Base-by-base conservation (phyloP, 2,888 invertebrate genomes). In the Sericinus montela region DNA sequence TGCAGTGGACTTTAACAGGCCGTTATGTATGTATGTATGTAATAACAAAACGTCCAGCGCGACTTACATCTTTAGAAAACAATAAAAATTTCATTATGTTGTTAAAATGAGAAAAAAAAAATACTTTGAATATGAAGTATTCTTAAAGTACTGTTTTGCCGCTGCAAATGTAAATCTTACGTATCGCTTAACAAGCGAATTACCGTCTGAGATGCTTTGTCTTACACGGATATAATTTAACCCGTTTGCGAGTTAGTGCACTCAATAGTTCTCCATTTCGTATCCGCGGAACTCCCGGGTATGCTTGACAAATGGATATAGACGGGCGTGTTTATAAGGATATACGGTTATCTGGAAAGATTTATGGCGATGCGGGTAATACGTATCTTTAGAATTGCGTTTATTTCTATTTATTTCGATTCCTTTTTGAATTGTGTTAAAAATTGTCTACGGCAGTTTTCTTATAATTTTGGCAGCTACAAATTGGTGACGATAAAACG, bases 101-200 rank as follows among this genome's bases (percentile, higher is more conserved):
- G n/a, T n/a, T n/a, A n/a, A n/a, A n/a, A n/a, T n/a, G n/a, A n/a
- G n/a, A n/a, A n/a, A n/a, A n/a, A n/a, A n/a, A n/a, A n/a, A n/a
- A n/a, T n/a, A n/a, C n/a, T n/a, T n/a, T n/a, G n/a, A n/a, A n/a
- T n/a, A n/a, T n/a, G n/a, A n/a, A n/a, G n/a, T n/a, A n/a, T n/a
- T n/a, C n/a, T n/a, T n/a, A n/a, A n/a, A n/a, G n/a, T n/a, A 37
- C 29, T 7, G 38, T 38, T 44, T 32, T 30, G 16, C 8, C 13
- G 35, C 29, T 30, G 35, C 40, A 6, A 45, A 40, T 49, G 49
- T 49, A 44, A 49, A 49, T 39, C 44, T 44, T 37, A 39, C 29
- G 35, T 35, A 14, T 45, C 39, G 40, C 45, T 49, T 49, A 49
- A 45, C 45, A 49, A 45, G 29, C 40, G 49, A 49, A 49, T 49